Base-by-base conservation (phyloP, 64 coral and sea anemone genomes). In the Porites lutea region DNA sequence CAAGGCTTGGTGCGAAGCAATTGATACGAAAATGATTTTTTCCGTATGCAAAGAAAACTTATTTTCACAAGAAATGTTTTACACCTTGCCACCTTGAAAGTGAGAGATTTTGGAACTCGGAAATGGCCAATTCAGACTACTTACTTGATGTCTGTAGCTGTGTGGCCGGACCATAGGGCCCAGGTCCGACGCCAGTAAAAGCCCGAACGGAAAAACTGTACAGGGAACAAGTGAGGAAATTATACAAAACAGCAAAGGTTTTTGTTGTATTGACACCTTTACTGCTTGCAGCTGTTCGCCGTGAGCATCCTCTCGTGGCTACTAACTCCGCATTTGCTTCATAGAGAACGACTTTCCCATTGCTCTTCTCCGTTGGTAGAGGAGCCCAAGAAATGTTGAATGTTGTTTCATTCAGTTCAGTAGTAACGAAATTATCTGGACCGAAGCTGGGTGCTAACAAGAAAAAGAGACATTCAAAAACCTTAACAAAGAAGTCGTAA, bases 241-340 rank as follows among this genome's bases (percentile, higher is more conserved):
- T 48, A 48, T 76, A 76, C 44, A 76, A 48, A 48, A 76, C 48
- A 76, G 19, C 73, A 48, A 76, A 76, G 48, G 73, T 50, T 76
- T 3, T 14, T 51, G 73, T 76, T 48, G 73, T 49, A 50, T 76
- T 76, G 8, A 76, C 10, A 6, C 45, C 19, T 49, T 5, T 76
- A 48, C 73, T 76, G 73, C 8, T 52, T 14, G 3, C 3, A 6
- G 43, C 0, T 0, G 48, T 50, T 50, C 73, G 13, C 18, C 19
- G 48, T 76, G 6, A 48, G 1, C 46, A 16, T 8, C 8, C 19
- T 76, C 48, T 48, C 12, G 10, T 18, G 3, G 73, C 3, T 6
- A 51, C 2, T 14, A 49, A 16, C 18, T 48, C 14, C 6, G 3
- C 2, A 13, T 52, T 76, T 16, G 51, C 46, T 12, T 76, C 73